These are phyloP conservation scores for Callosobruchus maculatus DNA, from an alignment of 2,888 invertebrate species.

Conservation along the genomic window DNA sequence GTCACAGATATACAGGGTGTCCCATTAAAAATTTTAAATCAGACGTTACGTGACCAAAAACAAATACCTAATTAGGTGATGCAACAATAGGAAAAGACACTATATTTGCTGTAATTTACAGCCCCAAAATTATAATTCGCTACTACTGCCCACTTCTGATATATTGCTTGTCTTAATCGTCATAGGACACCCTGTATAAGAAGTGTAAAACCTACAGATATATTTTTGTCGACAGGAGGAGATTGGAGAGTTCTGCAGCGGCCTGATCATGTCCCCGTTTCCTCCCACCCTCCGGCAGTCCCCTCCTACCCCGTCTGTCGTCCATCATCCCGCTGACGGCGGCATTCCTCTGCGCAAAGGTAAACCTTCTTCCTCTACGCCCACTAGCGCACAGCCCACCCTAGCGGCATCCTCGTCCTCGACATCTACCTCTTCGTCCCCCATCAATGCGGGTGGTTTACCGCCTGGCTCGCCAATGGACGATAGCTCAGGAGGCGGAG, in stretches of 20 bases:
- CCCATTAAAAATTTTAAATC: too few relatives aligned
- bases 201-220: neutral
- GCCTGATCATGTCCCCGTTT: slow-evolving; percentile 56
- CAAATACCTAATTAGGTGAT: too few relatives aligned
- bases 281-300: slow-evolving; percentile 54
- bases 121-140: too few relatives aligned
- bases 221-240: slow-evolving; percentile 53
- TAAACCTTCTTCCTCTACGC: neutral
- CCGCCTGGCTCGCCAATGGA: neutral
- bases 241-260: slow-evolving; percentile 62
- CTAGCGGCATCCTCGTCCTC: neutral
- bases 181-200: too few relatives aligned
- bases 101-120: too few relatives aligned
- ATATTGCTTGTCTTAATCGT: too few relatives aligned
- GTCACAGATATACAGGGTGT: too few relatives aligned
- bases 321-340: neutral
- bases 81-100: too few relatives aligned
- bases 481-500: neutral
- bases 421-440: neutral
- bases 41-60: too few relatives aligned
- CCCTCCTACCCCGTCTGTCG: slow-evolving; percentile 19
- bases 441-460: neutral
- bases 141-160: too few relatives aligned
- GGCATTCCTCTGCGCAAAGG: neutral
- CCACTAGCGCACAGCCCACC: neutral